Conservation (phyloP, 1,140 invertebrate species). For the Berghia stephanieae region DNA sequence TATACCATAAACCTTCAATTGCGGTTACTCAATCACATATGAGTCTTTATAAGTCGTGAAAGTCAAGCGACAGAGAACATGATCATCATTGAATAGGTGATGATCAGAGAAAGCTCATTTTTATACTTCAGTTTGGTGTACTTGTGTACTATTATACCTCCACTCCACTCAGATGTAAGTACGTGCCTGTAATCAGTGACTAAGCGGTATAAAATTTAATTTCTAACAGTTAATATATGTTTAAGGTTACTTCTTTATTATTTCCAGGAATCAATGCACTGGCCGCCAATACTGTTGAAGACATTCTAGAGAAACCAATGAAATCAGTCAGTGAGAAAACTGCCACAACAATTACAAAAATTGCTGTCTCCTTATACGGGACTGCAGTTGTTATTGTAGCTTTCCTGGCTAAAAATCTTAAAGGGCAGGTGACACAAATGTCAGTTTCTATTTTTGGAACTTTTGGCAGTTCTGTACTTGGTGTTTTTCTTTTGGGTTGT, state of each 20-base stretch:
- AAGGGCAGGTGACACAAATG: conserved; percentile 80
- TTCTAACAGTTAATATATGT: too few relatives aligned
- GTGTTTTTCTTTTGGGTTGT: conserved; percentile 76
- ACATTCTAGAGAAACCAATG: conserved; percentile 78
- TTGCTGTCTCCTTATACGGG: conserved; percentile 43
- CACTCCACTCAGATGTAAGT: too few relatives aligned
- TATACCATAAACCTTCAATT: too few relatives aligned
- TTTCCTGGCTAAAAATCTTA: conserved; percentile 79
- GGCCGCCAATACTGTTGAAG: conserved; percentile 87
- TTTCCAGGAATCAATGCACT: conserved; percentile 88
- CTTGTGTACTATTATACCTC: too few relatives aligned
- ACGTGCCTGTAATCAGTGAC: too few relatives aligned
- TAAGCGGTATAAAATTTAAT: too few relatives aligned
- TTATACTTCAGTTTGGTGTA: too few relatives aligned
- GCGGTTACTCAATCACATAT: too few relatives aligned
- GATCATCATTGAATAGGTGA: too few relatives aligned
- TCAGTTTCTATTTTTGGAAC: conserved; percentile 79
- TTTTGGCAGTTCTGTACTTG: conserved; percentile 76
- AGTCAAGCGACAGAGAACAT: too few relatives aligned
- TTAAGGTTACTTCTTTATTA: not conserved
- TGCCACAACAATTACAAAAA: conserved; percentile 78
- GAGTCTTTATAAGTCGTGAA: too few relatives aligned
- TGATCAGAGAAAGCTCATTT: too few relatives aligned
- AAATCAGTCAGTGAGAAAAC: conserved; percentile 76
- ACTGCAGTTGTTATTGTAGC: conserved; percentile 19